Conservation (phyloP, 1,140 invertebrate genomes). For the Camponotus pennsylvanicus region DNA sequence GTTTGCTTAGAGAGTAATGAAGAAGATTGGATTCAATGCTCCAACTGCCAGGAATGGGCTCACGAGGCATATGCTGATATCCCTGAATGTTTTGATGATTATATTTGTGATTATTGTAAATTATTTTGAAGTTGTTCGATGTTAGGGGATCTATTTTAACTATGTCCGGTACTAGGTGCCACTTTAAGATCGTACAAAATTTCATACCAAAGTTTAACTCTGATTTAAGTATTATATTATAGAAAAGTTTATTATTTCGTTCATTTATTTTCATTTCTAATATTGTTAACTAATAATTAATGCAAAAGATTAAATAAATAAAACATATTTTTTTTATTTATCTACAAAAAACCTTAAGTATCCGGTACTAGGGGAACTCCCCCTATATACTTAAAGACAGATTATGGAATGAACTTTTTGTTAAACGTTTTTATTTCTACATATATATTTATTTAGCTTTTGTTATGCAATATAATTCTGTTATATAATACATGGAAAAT, state of each 20-base stretch:
- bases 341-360: not conserved
- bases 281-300: not conserved
- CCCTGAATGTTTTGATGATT: not conserved
- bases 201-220: not conserved
- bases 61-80: not conserved
- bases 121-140: not conserved
- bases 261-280: not conserved
- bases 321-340: not conserved
- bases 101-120: constrained; percentile 1
- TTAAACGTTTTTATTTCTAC: no score
- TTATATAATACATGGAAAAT: no score
- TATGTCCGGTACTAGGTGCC: constrained; percentile 5
- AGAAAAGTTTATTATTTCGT: constrained; percentile 4
- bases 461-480: no score
- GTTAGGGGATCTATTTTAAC: not conserved
- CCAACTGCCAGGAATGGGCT: not conserved
- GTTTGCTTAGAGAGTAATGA: not conserved
- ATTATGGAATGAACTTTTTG: no score
- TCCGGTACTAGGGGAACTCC: constrained; percentile 5
- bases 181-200: not conserved
- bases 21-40: constrained; percentile 22
- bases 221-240: constrained; percentile 7
- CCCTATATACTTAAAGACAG: not conserved
- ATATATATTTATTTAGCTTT: no score
- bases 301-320: not conserved